These are phyloP conservation scores for Lordiphosa stackelbergi DNA, from an alignment of 1,140 invertebrate species.

Conservation along the genomic window DNA sequence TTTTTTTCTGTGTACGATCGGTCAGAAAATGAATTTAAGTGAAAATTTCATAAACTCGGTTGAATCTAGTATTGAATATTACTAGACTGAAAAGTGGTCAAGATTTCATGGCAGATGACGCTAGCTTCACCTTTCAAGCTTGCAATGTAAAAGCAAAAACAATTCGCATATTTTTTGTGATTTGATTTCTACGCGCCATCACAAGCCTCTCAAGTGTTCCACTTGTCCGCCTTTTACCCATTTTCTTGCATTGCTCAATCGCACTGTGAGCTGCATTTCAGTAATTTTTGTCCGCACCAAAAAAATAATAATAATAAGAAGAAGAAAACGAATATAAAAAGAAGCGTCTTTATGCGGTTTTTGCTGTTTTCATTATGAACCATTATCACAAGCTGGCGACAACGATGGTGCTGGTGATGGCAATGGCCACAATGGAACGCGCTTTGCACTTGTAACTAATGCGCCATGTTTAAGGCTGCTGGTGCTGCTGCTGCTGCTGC, in stretches of 20 bases:
- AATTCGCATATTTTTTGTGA: too few species aligned
- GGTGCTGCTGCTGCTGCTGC: too few species aligned
- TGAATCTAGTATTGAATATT: too few species aligned
- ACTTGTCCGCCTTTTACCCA: neutral
- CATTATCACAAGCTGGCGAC: slow-evolving; percentile 73
- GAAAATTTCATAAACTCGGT: too few species aligned
- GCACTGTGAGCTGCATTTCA: slow-evolving; percentile 36
- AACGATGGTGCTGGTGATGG: slow-evolving; percentile 32
- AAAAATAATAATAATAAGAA: slow-evolving; percentile 2
- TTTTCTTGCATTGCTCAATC: slow-evolving; percentile 26
- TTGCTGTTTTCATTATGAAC: slow-evolving; percentile 67
- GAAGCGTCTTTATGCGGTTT: slow-evolving; percentile 53
- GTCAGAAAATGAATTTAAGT: too few species aligned
- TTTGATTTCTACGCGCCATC: too few species aligned
- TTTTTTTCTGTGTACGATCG: too few species aligned
- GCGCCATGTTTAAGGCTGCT: slow-evolving; percentile 62
- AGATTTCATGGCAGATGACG: too few species aligned
- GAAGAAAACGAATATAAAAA: slow-evolving; percentile 15
- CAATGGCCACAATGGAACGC: slow-evolving; percentile 30
- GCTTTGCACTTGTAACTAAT: slow-evolving; percentile 69
- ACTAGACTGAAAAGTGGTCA: too few species aligned
- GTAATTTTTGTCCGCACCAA: slow-evolving; percentile 9
- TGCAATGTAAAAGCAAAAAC: too few species aligned
- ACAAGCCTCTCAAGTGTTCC: too few species aligned
- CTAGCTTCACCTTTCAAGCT: too few species aligned